Conservation (phyloP, 2,113 vertebrate genomes). For the Zosterops hypoxanthus region DNA sequence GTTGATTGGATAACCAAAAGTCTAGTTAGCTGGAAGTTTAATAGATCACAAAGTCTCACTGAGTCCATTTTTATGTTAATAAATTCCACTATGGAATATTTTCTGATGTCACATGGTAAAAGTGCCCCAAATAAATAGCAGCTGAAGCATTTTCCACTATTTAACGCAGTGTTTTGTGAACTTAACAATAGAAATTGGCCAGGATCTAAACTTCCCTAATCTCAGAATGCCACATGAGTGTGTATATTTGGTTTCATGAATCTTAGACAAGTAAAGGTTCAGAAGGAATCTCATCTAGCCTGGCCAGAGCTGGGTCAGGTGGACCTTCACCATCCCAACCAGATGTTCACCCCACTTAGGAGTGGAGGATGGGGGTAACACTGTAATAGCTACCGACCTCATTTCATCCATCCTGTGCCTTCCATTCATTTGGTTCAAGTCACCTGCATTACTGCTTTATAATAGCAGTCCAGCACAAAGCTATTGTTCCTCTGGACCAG, state of each 20-base stretch:
- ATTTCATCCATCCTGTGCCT: neutral
- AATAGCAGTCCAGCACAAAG: neutral
- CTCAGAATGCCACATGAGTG: neutral
- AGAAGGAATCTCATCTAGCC: neutral
- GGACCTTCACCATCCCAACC: neutral
- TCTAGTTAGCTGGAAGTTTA: constrained; percentile 60
- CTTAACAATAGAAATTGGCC: constrained; percentile 24
- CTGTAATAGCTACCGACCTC: neutral
- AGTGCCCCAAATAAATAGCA: constrained; percentile 48
- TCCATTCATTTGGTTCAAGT: neutral
- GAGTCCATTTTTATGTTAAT: constrained; percentile 56
- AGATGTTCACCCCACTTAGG: neutral
- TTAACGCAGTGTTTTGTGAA: constrained; percentile 4
- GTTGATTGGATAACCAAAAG: constrained; percentile 69
- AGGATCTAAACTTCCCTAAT: neutral
- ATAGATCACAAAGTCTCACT: constrained; percentile 60
- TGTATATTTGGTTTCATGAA: neutral
- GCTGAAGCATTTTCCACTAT: constrained; percentile 36
- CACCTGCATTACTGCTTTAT: neutral
- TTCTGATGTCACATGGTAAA: constrained; percentile 49
- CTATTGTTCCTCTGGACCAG: neutral
- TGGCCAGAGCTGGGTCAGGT: neutral
- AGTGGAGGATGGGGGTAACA: accelerated
- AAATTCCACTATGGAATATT: constrained; percentile 59
- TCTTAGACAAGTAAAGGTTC: neutral